Evolutionary conservation across 2,888 invertebrate genomes (phyloP).

Genomic region (Aromia moschata): DNA sequence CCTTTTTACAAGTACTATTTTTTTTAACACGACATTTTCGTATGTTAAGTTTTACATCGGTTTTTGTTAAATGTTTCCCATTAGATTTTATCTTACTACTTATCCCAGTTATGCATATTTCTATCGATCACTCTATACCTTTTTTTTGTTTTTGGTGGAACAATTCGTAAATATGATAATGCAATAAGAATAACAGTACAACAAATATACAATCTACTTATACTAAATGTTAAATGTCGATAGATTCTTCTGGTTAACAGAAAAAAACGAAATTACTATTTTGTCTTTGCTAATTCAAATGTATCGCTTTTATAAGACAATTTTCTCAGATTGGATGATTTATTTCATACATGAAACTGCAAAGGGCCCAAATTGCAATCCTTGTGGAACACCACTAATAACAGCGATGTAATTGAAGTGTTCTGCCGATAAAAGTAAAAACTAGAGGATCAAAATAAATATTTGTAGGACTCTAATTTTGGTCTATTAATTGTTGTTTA

Average conservation of each 20-base stretch:
- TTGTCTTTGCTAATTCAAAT: neutral
- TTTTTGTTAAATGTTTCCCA: constrained; percentile 14
- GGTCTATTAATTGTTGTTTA: too few species aligned
- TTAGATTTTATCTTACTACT: constrained; percentile 1
- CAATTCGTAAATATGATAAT: too few species aligned
- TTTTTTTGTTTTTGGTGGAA: constrained; percentile 35
- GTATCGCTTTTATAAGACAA: neutral
- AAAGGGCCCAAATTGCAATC: neutral
- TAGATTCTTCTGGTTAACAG: constrained; percentile 5
- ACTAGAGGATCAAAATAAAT: too few species aligned
- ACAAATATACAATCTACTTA: constrained; percentile 19
- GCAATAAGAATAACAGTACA: constrained; percentile 29
- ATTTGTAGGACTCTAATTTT: too few species aligned
- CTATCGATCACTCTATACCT: too few species aligned
- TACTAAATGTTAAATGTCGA: constrained; percentile 9
- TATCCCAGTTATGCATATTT: neutral
- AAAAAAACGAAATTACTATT: too few species aligned
- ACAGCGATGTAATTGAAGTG: too few species aligned
- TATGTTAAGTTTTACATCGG: constrained; percentile 29
- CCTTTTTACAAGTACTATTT: constrained; percentile 26
- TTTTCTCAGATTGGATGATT: neutral
- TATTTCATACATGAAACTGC: too few species aligned
- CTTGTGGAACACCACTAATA: neutral
- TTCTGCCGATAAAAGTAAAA: too few species aligned
- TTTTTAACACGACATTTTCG: constrained; percentile 21